These are phyloP conservation scores for Phragmatobia fuliginosa DNA, from an alignment of 2,888 invertebrate genomes.

Conservation along the genomic window DNA sequence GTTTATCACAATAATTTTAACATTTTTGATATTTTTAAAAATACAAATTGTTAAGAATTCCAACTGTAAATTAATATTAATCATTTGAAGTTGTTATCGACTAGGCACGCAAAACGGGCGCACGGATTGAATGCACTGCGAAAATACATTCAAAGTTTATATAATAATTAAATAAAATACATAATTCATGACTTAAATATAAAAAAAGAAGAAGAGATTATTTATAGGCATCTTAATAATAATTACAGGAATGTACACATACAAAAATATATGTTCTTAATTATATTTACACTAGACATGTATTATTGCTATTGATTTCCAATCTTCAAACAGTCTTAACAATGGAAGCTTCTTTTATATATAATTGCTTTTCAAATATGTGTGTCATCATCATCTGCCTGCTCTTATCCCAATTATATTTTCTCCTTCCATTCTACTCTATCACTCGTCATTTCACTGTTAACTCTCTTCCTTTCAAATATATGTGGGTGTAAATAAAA, in stretches of 20 bases:
- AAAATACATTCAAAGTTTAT: not conserved
- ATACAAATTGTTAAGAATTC: not conserved
- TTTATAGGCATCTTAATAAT: constrained; percentile 7
- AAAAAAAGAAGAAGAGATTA: not conserved
- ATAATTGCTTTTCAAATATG: not conserved
- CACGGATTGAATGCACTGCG: not conserved
- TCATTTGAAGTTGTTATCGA: not conserved
- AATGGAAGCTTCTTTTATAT: not conserved
- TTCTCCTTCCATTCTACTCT: too few relatives aligned
- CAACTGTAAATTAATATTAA: not conserved
- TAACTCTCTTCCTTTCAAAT: too few relatives aligned
- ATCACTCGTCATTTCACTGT: too few relatives aligned
- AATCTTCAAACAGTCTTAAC: not conserved
- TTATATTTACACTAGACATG: constrained; percentile 45
- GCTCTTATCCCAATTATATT: too few relatives aligned
- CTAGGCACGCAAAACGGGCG: not conserved
- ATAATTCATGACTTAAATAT: not conserved
- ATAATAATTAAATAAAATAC: not conserved
- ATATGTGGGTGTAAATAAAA: not conserved
- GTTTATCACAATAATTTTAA: too few relatives aligned
- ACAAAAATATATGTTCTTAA: constrained; percentile 28
- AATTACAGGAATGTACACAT: constrained; percentile 42
- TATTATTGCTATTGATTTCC: constrained; percentile 26
- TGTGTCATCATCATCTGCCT: too few relatives aligned
- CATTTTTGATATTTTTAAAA: too few relatives aligned